These are phyloP conservation scores for Paralichthys olivaceus DNA, from an alignment of 2,113 vertebrate genomes.

Conservation along the genomic window DNA sequence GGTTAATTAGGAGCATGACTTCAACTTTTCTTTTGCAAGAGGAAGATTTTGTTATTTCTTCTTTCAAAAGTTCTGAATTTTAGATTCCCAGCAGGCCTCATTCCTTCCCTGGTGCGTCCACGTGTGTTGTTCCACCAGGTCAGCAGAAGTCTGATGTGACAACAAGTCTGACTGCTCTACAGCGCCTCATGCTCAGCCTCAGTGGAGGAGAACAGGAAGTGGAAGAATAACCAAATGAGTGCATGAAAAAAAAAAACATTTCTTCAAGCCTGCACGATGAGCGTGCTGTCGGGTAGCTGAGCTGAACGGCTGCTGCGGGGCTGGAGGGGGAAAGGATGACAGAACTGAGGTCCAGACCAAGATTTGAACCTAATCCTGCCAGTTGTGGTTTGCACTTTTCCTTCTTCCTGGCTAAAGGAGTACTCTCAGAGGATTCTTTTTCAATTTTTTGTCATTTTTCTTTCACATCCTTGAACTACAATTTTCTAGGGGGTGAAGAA, in stretches of 20 bases:
- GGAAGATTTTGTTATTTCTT: too few relatives aligned
- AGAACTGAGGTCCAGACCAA: neutral
- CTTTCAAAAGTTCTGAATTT: neutral
- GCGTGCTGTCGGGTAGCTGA: neutral
- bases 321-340: neutral
- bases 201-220: conserved; percentile 34
- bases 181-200: neutral
- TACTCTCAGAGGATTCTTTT: neutral
- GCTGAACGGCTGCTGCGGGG: neutral
- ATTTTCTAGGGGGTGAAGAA: neutral
- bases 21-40: neutral
- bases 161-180: neutral
- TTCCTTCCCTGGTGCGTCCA: neutral
- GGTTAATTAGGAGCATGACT: neutral
- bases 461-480: neutral
- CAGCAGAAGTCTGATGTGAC: neutral
- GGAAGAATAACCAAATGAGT: neutral
- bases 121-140: neutral
- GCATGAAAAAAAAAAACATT: too few relatives aligned
- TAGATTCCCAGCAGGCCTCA: neutral
- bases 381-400: neutral
- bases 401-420: neutral
- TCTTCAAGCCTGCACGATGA: neutral
- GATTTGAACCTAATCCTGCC: neutral
- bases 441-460: neutral